Conservation (phyloP, 1,140 invertebrate species). For the Heliconius hewitsoni region DNA sequence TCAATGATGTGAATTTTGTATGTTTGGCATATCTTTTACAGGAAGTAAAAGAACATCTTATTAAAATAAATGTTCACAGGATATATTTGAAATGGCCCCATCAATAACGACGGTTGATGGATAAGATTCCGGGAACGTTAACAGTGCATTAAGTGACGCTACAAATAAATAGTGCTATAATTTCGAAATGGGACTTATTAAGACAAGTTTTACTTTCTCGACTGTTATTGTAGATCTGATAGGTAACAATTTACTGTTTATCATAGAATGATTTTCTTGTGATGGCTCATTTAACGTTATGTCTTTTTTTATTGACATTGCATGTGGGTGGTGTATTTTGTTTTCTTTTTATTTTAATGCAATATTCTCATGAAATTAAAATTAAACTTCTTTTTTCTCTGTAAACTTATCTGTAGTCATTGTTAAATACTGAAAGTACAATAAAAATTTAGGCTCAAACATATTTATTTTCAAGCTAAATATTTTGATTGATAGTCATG, state of each 20-base stretch:
- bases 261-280: constrained; percentile 5
- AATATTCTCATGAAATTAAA: not conserved
- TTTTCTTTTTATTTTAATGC: not conserved
- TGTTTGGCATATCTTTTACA: not conserved
- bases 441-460: too few species aligned
- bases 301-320: not conserved
- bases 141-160: constrained; percentile 34
- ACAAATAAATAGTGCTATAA: constrained; percentile 31
- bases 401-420: too few species aligned
- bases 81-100: constrained; percentile 52
- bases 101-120: constrained; percentile 57
- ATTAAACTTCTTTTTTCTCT: not conserved
- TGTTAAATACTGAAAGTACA: too few species aligned
- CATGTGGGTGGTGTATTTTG: not conserved
- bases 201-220: constrained; percentile 10
- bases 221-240: not conserved
- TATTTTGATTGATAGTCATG: too few species aligned
- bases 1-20: not conserved
- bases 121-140: constrained; percentile 45
- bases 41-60: constrained; percentile 37
- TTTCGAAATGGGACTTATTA: constrained; percentile 13
- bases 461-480: too few species aligned
- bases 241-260: constrained; percentile 10
- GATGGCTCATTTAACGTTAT: not conserved
- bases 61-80: constrained; percentile 62